Percentiles rank a stretch among this genome's conserved stretches.
Evolutionary conservation across 2,113 vertebrate species (phyloP).

Genomic region (Calonectris borealis): DNA sequence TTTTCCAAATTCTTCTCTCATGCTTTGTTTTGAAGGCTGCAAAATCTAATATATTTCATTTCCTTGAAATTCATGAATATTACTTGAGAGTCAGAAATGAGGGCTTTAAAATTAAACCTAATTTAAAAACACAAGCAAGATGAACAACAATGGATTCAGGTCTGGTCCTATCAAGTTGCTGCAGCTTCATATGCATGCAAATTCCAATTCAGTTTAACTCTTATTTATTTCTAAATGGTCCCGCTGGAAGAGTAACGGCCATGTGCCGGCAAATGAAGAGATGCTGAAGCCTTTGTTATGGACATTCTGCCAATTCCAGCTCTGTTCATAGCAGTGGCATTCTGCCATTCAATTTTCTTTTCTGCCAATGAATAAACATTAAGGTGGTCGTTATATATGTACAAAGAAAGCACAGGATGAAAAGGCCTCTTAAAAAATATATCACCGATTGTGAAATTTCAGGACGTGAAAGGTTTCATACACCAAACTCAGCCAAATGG

Average conservation of each 20-base stretch:
- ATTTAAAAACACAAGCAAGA: background rate
- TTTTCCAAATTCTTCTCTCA: background rate
- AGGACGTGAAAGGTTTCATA: background rate
- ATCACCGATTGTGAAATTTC: background rate
- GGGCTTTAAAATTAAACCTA: background rate
- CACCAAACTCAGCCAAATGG: background rate
- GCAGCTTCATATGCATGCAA: background rate
- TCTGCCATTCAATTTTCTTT: conserved; percentile 31
- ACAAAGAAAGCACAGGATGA: background rate
- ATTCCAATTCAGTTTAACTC: conserved; percentile 3
- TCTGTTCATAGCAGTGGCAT: background rate
- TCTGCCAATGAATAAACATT: conserved; percentile 19
- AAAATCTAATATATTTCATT: background rate
- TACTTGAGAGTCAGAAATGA: background rate
- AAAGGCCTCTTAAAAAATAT: background rate
- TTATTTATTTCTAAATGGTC: conserved; percentile 19
- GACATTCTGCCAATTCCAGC: conserved; percentile 14
- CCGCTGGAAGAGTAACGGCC: background rate
- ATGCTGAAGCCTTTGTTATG: background rate
- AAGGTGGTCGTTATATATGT: background rate
- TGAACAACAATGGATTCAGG: background rate
- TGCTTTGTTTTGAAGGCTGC: background rate
- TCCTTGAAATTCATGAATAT: background rate
- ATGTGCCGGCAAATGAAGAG: background rate
- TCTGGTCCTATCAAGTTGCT: background rate